Base-by-base conservation (phyloP, 2,113 vertebrate genomes). In the Lasiurus cinereus region DNA sequence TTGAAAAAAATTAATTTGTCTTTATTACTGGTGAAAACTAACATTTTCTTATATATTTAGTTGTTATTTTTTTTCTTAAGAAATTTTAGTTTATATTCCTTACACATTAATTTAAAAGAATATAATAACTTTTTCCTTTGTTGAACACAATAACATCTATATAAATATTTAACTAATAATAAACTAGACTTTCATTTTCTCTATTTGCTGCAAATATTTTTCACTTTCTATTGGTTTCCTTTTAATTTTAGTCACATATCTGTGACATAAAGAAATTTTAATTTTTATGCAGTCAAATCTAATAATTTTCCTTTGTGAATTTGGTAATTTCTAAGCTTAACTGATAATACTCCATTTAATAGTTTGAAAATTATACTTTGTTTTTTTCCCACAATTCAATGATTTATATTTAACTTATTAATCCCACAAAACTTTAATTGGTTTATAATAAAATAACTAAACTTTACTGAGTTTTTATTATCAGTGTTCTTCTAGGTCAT, bases 11-110 rank as follows among this genome's bases (percentile, higher is more conserved):
- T 70, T 80, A 50, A 86, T 52, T 27, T 93, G 59, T 56, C 50
- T n/a, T 66, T n/a, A n/a, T 94, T 77, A 52, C 52, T 78, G 56
- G 56, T 83, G 11, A 88, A 88, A 93, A 50, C 5, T 18, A 72
- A 52, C 9, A 56, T 92, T 92, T 92, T 92, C 66, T 92, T 52
- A 94, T 50, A 56, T 84, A 87, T 93, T 79, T 88, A 96, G 8
- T 83, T 88, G 22, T 29, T 83, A 88, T 69, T 36, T 54, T 22
- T 77, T 72, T 85, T 50, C 43, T 84, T 94, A 33, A 94, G 76
- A 95, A 84, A 88, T 62, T 88, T 21, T 94, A n/a, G 46, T 70
- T 85, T 89, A 82, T 56, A 54, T 48, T 93, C 22, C 74, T 92
- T 88, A 54, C 33, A 89, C 31, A 82, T 39, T 89, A 74, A 74